Conservation (phyloP, 2,888 invertebrate species). For the Notocelia uddmanniana region DNA sequence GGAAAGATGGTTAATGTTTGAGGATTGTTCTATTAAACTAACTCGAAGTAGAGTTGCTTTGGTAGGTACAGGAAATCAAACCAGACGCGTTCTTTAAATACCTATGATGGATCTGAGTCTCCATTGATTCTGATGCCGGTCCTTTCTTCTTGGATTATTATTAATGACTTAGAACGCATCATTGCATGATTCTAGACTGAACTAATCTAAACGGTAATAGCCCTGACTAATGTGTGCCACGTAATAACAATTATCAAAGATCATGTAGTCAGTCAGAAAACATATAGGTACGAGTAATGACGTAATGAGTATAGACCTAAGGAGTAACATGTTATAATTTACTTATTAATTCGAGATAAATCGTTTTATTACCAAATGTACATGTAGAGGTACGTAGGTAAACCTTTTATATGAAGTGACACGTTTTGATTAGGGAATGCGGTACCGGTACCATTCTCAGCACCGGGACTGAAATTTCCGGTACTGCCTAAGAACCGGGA, state of each 20-base stretch:
- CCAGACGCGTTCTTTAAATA: conserved; percentile 36
- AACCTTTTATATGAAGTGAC: no score
- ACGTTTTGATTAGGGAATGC: no score
- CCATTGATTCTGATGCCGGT: conserved; percentile 15
- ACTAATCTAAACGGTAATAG: conserved; percentile 21
- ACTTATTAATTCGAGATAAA: no score
- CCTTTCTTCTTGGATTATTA: conserved; percentile 29
- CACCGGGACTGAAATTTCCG: no score
- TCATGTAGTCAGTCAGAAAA: neutral
- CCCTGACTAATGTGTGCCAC: conserved; percentile 7
- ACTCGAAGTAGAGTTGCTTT: conserved; percentile 51
- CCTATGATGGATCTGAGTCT: conserved; percentile 30
- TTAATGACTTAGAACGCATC: conserved; percentile 4
- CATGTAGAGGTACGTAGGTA: no score
- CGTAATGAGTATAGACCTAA: no score
- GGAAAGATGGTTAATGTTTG: conserved; percentile 76
- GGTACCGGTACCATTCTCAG: no score
- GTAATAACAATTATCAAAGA: neutral
- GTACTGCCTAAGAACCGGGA: no score
- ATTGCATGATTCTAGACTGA: conserved; percentile 10
- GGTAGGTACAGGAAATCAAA: conserved; percentile 20
- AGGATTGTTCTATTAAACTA: conserved; percentile 70
- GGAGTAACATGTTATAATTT: no score
- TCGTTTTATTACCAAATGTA: no score
- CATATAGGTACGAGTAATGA: neutral